Evolutionary conservation across 2,113 vertebrate species (phyloP), one percentile per base, ranked within the genome.

Genomic region (Oplegnathus fasciatus): DNA sequence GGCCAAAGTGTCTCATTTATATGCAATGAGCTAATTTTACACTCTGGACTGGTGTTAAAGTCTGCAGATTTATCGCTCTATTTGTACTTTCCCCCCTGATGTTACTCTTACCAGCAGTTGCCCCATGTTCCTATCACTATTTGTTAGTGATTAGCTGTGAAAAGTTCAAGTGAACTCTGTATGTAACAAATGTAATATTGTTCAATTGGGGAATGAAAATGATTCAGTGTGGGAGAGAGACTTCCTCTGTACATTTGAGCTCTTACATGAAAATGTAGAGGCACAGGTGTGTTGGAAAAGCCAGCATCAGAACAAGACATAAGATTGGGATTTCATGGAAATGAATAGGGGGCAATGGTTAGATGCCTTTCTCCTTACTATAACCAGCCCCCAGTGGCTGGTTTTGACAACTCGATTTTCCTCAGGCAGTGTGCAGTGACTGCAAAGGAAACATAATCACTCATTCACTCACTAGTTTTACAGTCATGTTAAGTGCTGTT

Each of bases 71-170:
- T 68, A 32, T 90, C 34, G 26, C 60, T 69, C 14, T 60, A 1
- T 14, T 50, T 78, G 88, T 62, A 89, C 91, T 90, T 90, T 87
- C 40, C 75, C 57, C 87, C 9, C n/a, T 85, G 52, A 70, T 4
- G 37, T 57, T 68, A 18, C 26, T 37, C 57, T 32, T 17, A 34
- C 34, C 0, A 0, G 14, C 48, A 24, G 18, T 64, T 52, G 24
- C 5, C 17, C 7, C 46, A 0, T 44, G 71, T 62, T 69, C 24
- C 73, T 20, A 14, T 73, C 44, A 2, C 9, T 42, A 1, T 30
- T 44, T 55, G 4, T 13, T 15, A 20, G 22, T 46, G 54, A 65
- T 50, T 32, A 62, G 28, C 17, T 32, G 22, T 71, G 14, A 46
- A 44, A 37, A 5, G 17, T 55, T 20, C 30, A 40, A 62, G 30